Base-by-base conservation (phyloP, 1,140 invertebrate genomes). In the Chrysoperla carnea region DNA sequence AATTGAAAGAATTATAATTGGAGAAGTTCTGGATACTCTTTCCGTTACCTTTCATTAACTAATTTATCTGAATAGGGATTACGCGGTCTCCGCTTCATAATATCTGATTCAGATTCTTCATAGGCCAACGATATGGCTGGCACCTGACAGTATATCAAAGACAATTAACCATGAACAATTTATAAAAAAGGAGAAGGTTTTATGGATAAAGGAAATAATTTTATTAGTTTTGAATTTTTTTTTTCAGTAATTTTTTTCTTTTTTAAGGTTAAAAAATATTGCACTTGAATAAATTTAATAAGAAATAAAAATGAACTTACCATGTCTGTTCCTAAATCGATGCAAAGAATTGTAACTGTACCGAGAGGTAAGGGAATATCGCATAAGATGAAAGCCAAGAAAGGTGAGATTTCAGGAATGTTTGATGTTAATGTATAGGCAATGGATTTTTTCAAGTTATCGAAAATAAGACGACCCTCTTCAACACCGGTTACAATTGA, bases 301-400 rank as follows among this genome's bases (percentile, higher is more conserved):
- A 38, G 28, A 44, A 49, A 29, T 27, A 69, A 51, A 51, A 38
- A 33, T 40, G 40, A 39, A 76, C 81, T 85, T 78, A 85, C 93
- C 93, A 98, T 98, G 78, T 99, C 94, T 59, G 94, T 99, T 78
- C 94, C 94, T 63, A 99, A 76, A 78, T 99, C 94, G 72, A 99
- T 99, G 74, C 94, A 99, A 48, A 99, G 76, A 72, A 99, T 99
- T 51, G 95, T 98, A 46, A 99, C 92, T 43, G 94, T 97, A 58
- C 94, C 95, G 48, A 99, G 76, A 39, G 94, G 93, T 52, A 99
- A 72, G 44, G 95, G 95, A 62, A 98, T 92, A 61, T 94, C 91
- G 63, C 85, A 83, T 27, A 98, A 73, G 64, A 99, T 98, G 69
- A 97, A 98, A 46, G 92, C 78, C 61, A 99, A 76, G 81, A 99